Evolutionary conservation across 92 coral and sea anemone genomes (phyloP).

Genomic region (Umimayanthus chanpuru): DNA sequence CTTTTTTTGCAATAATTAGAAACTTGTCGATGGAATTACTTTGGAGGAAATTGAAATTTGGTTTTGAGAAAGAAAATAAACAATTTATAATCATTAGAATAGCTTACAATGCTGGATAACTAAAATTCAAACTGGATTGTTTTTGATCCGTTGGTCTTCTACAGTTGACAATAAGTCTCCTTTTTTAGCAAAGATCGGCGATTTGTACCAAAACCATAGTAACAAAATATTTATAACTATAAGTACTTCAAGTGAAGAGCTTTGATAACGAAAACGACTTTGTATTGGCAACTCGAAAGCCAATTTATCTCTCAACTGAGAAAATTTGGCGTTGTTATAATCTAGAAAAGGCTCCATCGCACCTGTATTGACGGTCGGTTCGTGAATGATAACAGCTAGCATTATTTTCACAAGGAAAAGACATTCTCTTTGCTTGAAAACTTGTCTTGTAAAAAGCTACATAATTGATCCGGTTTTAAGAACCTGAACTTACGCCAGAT

Average conservation of each 20-base stretch:
- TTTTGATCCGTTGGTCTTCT: background rate
- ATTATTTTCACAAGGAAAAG: background rate
- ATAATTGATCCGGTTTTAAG: background rate
- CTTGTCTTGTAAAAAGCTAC: background rate
- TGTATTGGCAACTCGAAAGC: background rate
- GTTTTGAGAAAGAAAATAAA: background rate
- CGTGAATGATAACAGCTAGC: background rate
- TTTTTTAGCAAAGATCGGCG: background rate
- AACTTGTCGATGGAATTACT: background rate
- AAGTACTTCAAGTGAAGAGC: background rate
- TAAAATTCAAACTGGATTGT: slow-evolving; percentile 2
- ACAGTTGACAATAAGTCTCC: background rate
- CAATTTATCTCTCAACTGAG: background rate
- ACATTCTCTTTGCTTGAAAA: background rate
- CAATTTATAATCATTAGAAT: background rate
- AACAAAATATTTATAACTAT: background rate
- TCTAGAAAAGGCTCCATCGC: background rate
- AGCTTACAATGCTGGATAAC: slow-evolving; percentile 18
- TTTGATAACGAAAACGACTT: background rate
- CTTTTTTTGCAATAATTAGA: background rate
- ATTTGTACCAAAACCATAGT: background rate
- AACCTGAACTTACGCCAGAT: background rate
- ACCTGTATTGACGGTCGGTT: background rate
- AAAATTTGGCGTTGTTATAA: background rate
- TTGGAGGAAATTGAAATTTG: slow-evolving; percentile 14